Base-by-base conservation (phyloP, 1,140 invertebrate genomes). In the Bursaphelenchus mucronatus region DNA sequence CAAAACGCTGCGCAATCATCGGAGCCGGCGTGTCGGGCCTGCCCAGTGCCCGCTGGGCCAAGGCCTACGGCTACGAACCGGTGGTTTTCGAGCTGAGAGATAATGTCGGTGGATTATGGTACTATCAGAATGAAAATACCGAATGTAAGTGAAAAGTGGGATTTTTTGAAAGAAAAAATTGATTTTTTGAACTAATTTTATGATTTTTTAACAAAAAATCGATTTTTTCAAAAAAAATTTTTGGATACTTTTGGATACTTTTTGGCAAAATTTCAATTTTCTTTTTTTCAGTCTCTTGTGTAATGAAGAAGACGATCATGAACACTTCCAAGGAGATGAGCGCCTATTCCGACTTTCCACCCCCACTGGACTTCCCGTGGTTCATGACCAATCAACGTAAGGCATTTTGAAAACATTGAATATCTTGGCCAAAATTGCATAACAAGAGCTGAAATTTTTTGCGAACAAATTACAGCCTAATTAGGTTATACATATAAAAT, bases 271-370 rank as follows among this genome's bases (percentile, higher is more conserved):
- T 30, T 30, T 30, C 5, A 17, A 50, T 17, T 30, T 17, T 30
- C 30, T n/a, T 8, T 4, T n/a, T 61, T 65, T 68, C 17, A 65
- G 64, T 66, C 11, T 76, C 75, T 0, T 82, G 82, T 4, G 82
- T 83, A 0, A 80, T 82, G 77, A 73, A 75, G 43, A 75, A 76
- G n/a, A 83, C 82, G 0, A 70, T 84, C 8, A 81, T 82, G 57
- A 85, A 85, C 69, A 82, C 83, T 0, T 83, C 82, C 47, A 85
- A 85, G 63, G 84, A 85, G 68, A 78, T 85, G 72, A 83, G 82
- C 71, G 74, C 79, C 0, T 85, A 76, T 44, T 41, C 21, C 11
- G 64, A 85, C 68, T 85, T 82, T 59, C 83, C 84, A 3, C 82
- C 82, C 8, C 82, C 83, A 3, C 64, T 59, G 11, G 74, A 83